A percentile compares a stretch with the other conserved stretches of the same genome.
phyloP scores from a whole-genome alignment of 2,888 invertebrate genomes.

The Carpatolechia fugitivella region DNA sequence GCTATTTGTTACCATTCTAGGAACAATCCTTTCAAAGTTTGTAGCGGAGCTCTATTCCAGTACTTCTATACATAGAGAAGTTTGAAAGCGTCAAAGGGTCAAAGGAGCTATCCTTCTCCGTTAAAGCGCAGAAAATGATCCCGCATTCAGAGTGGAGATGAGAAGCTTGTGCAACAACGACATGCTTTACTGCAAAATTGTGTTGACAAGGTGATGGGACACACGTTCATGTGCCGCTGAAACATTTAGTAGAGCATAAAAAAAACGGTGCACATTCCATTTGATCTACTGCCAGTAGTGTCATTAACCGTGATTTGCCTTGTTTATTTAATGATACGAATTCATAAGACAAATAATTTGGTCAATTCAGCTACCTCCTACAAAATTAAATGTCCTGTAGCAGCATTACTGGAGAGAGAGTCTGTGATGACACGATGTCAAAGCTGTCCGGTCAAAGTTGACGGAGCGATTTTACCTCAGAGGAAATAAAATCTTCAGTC shows the following conservation, averaged over 20 bases:
- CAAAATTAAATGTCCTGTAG: no score
- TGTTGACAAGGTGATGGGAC: conserved; percentile 5
- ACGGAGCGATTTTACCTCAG: conserved; percentile 46
- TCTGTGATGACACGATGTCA: background rate
- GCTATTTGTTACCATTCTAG: background rate
- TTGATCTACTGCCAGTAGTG: no score
- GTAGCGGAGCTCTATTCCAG: background rate
- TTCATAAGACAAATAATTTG: no score
- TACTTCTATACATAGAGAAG: conserved; percentile 21
- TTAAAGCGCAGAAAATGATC: conserved; percentile 58
- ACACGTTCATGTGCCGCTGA: no score
- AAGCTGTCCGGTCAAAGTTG: conserved; percentile 42
- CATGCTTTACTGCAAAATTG: conserved; percentile 23
- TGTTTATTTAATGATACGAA: no score
- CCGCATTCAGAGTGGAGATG: conserved; percentile 66
- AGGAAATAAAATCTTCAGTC: no score
- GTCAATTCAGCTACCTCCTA: no score
- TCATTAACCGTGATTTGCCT: no score
- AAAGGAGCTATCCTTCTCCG: conserved; percentile 56
- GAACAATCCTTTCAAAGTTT: background rate
- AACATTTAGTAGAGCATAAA: no score
- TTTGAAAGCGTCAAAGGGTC: conserved; percentile 55
- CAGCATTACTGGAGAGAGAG: no score
- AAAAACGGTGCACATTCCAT: background rate
- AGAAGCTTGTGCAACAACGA: conserved; percentile 38